Evolutionary conservation across 1,140 invertebrate genomes (phyloP).

Genomic region (Lordiphosa stackelbergi): DNA sequence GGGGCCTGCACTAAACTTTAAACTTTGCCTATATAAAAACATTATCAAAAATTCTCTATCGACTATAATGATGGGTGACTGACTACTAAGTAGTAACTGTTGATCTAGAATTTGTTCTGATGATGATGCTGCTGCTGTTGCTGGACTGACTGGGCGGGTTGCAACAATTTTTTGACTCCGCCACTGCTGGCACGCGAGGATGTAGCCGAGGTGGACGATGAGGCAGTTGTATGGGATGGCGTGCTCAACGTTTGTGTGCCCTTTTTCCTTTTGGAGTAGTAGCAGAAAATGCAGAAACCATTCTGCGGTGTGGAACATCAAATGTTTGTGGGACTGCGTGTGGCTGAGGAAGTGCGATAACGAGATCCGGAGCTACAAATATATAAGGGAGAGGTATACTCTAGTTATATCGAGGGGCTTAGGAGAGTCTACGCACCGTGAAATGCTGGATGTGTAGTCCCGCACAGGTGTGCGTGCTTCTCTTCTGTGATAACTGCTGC

Average conservation of each 20-base stretch:
- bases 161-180: slow-evolving; percentile 36
- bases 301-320: slow-evolving; percentile 77
- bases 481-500: slow-evolving; percentile 48
- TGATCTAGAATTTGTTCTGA: slow-evolving; percentile 38
- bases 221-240: slow-evolving; percentile 53
- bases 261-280: slow-evolving; percentile 68
- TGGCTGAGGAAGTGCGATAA: slow-evolving; percentile 68
- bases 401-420: no score
- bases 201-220: slow-evolving; percentile 47
- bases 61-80: slow-evolving; percentile 14
- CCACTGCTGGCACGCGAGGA: slow-evolving; percentile 59
- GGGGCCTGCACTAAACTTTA: slow-evolving; percentile 31
- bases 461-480: slow-evolving; percentile 57
- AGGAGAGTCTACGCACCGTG: slow-evolving; percentile 40
- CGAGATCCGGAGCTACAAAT: slow-evolving; percentile 61
- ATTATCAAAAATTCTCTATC: slow-evolving; percentile 52
- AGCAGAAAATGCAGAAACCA: slow-evolving; percentile 76
- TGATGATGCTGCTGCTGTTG: slow-evolving; percentile 18
- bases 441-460: slow-evolving; percentile 68
- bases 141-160: slow-evolving; percentile 8
- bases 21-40: slow-evolving; percentile 57
- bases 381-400: no score
- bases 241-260: slow-evolving; percentile 25
- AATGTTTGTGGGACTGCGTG: slow-evolving; percentile 76
- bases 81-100: background rate